phyloP scores from a whole-genome alignment of 2,797 vertebrate species.

The Chrosomus eos region DNA sequence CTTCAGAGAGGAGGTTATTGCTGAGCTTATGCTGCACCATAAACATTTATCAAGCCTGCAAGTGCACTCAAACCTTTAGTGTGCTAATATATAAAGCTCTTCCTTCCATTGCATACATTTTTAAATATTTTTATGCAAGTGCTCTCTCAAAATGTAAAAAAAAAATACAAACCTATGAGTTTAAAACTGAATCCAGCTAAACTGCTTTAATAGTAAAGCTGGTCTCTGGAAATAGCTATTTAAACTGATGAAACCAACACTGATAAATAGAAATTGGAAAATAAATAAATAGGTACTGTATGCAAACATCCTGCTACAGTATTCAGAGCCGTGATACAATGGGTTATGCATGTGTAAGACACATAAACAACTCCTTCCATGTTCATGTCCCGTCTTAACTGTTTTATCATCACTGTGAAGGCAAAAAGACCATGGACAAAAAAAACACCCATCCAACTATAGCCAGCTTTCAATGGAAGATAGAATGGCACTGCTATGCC shows the following conservation, averaged over 20 bases:
- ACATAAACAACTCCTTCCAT: not conserved
- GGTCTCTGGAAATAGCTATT: not conserved
- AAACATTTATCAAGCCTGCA: slow-evolving; percentile 40
- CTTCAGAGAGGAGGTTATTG: slow-evolving; percentile 49
- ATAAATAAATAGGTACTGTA: slow-evolving; percentile 18
- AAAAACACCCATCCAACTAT: not conserved
- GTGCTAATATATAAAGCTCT: slow-evolving; percentile 22
- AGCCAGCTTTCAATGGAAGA: slow-evolving; percentile 10
- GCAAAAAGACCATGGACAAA: not conserved
- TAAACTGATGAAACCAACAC: slow-evolving; percentile 6
- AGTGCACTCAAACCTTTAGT: slow-evolving; percentile 29
- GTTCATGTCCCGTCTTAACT: not conserved
- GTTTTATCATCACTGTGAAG: slow-evolving; percentile 4
- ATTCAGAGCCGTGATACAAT: not conserved
- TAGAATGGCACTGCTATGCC: slow-evolving; percentile 36
- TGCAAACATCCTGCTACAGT: slow-evolving; percentile 3
- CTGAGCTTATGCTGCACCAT: slow-evolving; percentile 23
- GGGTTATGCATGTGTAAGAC: not conserved
- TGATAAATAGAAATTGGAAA: not conserved
- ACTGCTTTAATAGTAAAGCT: not conserved
- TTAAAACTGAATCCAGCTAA: slow-evolving; percentile 9
- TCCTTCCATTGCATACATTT: slow-evolving; percentile 46
- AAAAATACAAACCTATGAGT: not conserved
- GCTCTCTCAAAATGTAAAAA: slow-evolving; percentile 24
- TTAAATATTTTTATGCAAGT: slow-evolving; percentile 25